A percentile compares a stretch with the other conserved stretches of the same genome.
Evolutionary conservation across 1,140 invertebrate genomes (phyloP).

Genomic region (Nymphalis io): DNA sequence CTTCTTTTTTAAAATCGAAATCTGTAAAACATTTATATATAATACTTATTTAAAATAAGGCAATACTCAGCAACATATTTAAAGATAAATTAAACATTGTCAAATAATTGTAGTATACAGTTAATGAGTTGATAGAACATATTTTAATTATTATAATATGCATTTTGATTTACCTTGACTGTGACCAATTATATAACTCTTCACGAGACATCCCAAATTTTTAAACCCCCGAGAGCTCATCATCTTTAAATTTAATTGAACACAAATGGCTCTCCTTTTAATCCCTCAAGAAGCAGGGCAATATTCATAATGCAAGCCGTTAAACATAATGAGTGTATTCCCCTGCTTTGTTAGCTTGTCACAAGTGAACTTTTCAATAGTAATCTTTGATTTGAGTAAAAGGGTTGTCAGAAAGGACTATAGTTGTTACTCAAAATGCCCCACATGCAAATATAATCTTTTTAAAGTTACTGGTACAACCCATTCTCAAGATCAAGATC

Average conservation of each 20-base stretch:
- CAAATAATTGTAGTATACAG: not conserved
- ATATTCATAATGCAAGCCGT: conserved; percentile 67
- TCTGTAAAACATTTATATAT: not conserved
- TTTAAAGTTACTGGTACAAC: conserved; percentile 25
- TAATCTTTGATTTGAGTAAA: conserved; percentile 10
- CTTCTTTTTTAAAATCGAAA: not conserved
- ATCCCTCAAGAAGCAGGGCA: conserved; percentile 56
- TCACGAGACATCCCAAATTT: conserved; percentile 74
- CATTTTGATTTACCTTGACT: conserved; percentile 1
- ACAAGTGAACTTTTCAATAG: conserved; percentile 43
- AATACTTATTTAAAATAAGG: not conserved
- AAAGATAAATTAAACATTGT: too few relatives aligned
- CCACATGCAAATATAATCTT: conserved; percentile 16
- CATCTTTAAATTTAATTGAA: conserved; percentile 47
- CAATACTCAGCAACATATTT: not conserved
- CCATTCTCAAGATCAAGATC: conserved; percentile 7
- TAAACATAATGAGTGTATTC: conserved; percentile 59
- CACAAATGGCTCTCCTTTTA: conserved; percentile 59
- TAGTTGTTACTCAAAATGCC: conserved; percentile 28
- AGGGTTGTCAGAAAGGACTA: conserved; percentile 17
- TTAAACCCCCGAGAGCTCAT: conserved; percentile 63
- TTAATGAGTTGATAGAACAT: not conserved
- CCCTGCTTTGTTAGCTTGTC: conserved; percentile 63
- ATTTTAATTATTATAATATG: not conserved
- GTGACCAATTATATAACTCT: conserved; percentile 67